Evolutionary conservation across 1,140 invertebrate species (phyloP), one percentile per base, ranked within the genome.

Genomic region (Ostrea denselamellosa): DNA sequence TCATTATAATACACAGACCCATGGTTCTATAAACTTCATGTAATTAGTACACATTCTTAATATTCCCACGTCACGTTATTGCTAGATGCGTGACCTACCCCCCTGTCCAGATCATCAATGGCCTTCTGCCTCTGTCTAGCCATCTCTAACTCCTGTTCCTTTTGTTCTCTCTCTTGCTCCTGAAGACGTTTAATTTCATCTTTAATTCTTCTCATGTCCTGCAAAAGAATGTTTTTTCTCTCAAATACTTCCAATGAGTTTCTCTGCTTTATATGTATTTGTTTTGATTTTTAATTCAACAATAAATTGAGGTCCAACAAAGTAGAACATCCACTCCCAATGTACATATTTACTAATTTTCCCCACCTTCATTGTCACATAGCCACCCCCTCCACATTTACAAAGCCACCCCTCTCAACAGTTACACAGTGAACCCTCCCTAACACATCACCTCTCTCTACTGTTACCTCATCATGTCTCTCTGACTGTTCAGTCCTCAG

Each of bases 21-120:
- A 44, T 44, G 5, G 34, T 5, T 44, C 34, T 44, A 44, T 44
- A 44, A 1, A 44, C 34, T 44, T 5, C 34, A 44, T n/a, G n/a
- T n/a, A 44, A 2, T 44, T 5, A 44, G 5, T 44, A 44, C 34
- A 44, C 2, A 44, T 44, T 44, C 34, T 44, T 44, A 44, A 44
- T 44, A 44, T 44, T 44, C 34, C 34, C 34, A 44, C 5, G 5
- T 44, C 34, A 44, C 1, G 34, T 44, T 44, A 44, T 5, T 44
- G 34, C 34, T 44, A 44, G 34, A 44, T 19, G 8, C 7, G 9
- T 5, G 22, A 85, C 92, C 87, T 82, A 94, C 93, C 91, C 93
- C 94, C 91, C 90, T 92, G 34, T 94, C 93, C 44, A 94, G 86
- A 85, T 94, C 93, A 86, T 93, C 92, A 51, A 94, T 92, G 83